Base-by-base conservation (phyloP, 2,888 invertebrate genomes). In the Merodon equestris region DNA sequence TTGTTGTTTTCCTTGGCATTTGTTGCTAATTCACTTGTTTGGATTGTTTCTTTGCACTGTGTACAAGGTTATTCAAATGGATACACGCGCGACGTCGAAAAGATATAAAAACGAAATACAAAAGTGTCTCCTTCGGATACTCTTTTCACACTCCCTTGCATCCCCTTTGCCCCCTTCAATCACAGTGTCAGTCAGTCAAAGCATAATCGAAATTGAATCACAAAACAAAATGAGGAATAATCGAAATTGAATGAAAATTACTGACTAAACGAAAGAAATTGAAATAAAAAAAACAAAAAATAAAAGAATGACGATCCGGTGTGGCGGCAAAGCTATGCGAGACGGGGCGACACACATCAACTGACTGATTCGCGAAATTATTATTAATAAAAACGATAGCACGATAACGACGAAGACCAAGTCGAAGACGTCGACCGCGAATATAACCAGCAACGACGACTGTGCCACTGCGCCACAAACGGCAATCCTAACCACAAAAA, bases 281-380 rank as follows among this genome's bases (percentile, higher is more conserved):
- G 2, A 7, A 27, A 27, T 2, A 27, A 7, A 27, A 27, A 27
- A 27, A 4, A 27, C 27, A 4, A 27, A 27, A 7, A 27, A 7
- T 7, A 27, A 7, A 2, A 27, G 3, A 27, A 27, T 7, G 27
- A 27, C 2, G 27, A 7, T 40, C 36, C 47, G 61, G 17, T 40
- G 58, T 48, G 60, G 47, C 44, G 58, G 19, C 51, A 71, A 71
- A 67, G 42, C 75, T 61, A 57, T 70, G 64, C 63, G 79, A 73
- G 73, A 79, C 79, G 68, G 61, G 53, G 36, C 79, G 73, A 2
- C 3, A 73, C 79, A 79, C 68, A 68, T 73, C 73, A 79, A 63
- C 73, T 73, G 73, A 79, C 68, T 79, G 79, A 73, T 73, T 73
- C 68, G 79, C 79, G 63, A 73, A 79, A 79, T 79, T 79, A 47